Percentiles rank a stretch among this genome's conserved stretches.
Conservation (phyloP, 1,140 invertebrate genomes). For the Acromyrmex echinatior region DNA sequence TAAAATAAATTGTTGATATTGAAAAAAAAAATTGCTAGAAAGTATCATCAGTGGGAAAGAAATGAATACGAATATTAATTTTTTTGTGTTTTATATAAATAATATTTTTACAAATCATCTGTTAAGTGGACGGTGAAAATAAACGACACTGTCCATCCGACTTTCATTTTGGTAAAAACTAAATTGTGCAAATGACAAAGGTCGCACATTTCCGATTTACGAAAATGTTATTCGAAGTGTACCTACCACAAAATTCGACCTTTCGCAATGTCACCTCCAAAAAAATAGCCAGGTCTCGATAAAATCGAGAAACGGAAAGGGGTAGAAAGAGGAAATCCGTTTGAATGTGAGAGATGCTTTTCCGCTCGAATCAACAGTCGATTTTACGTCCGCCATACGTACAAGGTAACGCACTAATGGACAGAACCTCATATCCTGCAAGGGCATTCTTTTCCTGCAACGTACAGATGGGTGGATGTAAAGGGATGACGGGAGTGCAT, state of each 20-base stretch:
- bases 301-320: slow-evolving; percentile 10
- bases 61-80: slow-evolving; percentile 12
- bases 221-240: slow-evolving; percentile 42
- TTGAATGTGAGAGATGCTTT: slow-evolving; percentile 60
- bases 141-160: slow-evolving; percentile 30
- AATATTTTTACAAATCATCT: slow-evolving; percentile 7
- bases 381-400: slow-evolving; percentile 40
- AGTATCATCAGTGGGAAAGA: not conserved
- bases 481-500: slow-evolving; percentile 63
- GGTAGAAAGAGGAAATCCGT: slow-evolving; percentile 29
- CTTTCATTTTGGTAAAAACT: slow-evolving; percentile 42
- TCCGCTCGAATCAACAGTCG: slow-evolving; percentile 63
- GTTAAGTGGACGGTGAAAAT: slow-evolving; percentile 30
- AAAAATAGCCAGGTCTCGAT: slow-evolving; percentile 44
- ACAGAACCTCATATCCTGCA: slow-evolving; percentile 27
- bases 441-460: slow-evolving; percentile 37
- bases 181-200: slow-evolving; percentile 13
- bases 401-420: slow-evolving; percentile 52
- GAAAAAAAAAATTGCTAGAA: not conserved
- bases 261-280: slow-evolving; percentile 46
- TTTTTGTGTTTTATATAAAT: not conserved
- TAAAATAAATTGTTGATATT: not conserved
- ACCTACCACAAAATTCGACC: slow-evolving; percentile 42
- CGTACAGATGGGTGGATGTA: slow-evolving; percentile 17
- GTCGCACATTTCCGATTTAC: slow-evolving; percentile 36